Base-by-base conservation (phyloP, 2,113 vertebrate genomes). In the Platysteira castanea region DNA sequence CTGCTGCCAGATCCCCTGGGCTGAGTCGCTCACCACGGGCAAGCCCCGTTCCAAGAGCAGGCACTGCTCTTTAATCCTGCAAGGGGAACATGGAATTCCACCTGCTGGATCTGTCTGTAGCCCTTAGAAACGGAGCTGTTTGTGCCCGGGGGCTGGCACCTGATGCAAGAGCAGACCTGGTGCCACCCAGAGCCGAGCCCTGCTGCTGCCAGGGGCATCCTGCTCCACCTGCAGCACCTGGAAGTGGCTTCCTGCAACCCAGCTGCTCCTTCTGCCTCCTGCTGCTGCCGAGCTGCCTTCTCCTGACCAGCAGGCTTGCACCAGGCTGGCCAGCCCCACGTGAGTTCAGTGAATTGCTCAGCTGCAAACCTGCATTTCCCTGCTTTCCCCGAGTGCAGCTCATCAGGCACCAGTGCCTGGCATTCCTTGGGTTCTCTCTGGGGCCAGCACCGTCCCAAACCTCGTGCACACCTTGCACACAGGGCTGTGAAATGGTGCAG, bases 361-460 rank as follows among this genome's bases (percentile, higher is more conserved):
- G 19, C 35, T 27, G 3, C 78, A 56, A 37, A 18, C 13, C 16
- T 35, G 65, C 14, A 2, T 64, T 89, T 78, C 65, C 54, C 54
- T 33, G 54, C n/a, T 42, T 31, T 30, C 4, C 2, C 17, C 26
- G 71, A 65, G 46, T 5, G 41, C 4, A 33, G 57, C 59, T 67
- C 14, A 35, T 9, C 54, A 4, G 75, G 15, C 50, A 8, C 3
- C 3, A 0, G 50, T n/a, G 46, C 63, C 69, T 24, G 0, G 0
- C 23, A 6, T 86, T 53, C 57, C 68, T 47, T 4, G 57, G 71
- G 27, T 68, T 86, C 44, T 23, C 31, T 4, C 5, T 0, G 13
- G 47, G 61, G 11, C 35, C 73, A 21, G 67, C 16, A 3, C 61
- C 16, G 0, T 42, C 44, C 83, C 35, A 46, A 13, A 5, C 1